Percentiles rank a stretch among this genome's conserved stretches.
Evolutionary conservation across 2,797 vertebrate species (phyloP).

Genomic region (Vireo griseus): DNA sequence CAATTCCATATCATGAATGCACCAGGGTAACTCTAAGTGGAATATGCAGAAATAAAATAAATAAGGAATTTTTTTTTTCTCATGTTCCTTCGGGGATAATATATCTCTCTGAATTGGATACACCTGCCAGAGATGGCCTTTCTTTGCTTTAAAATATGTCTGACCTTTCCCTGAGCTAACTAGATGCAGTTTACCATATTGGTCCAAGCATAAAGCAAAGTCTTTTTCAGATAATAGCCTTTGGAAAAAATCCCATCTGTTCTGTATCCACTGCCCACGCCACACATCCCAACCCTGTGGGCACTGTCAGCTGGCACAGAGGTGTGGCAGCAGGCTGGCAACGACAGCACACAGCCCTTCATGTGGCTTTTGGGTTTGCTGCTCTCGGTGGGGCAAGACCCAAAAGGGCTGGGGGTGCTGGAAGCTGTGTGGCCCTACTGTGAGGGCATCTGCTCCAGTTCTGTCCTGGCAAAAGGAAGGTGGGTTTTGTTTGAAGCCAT

Average conservation of each 20-base stretch:
- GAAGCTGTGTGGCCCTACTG: not conserved
- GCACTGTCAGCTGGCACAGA: not conserved
- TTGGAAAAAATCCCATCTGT: not conserved
- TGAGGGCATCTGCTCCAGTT: not conserved
- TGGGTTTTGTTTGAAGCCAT: not conserved
- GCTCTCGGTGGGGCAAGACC: not conserved
- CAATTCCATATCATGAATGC: not conserved
- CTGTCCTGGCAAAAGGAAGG: not conserved
- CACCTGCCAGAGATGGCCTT: slow-evolving; percentile 48
- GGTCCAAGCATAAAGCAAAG: slow-evolving; percentile 2
- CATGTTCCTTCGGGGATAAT: slow-evolving; percentile 15
- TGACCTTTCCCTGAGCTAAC: slow-evolving; percentile 60
- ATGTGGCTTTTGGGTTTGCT: not conserved
- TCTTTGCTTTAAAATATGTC: slow-evolving; percentile 49
- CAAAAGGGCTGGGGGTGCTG: not conserved
- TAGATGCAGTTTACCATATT: slow-evolving; percentile 35
- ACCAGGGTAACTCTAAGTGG: not conserved
- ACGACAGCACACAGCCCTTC: rapidly evolving
- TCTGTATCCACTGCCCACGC: not conserved
- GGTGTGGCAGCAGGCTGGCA: not conserved
- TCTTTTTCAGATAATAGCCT: not conserved
- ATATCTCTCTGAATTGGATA: slow-evolving; percentile 34
- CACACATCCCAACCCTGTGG: not conserved
- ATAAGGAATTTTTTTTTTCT: not conserved
- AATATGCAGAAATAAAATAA: slow-evolving; percentile 41